These are phyloP conservation scores for Onchidella celtica DNA, from an alignment of 2,888 invertebrate species.

Conservation along the genomic window DNA sequence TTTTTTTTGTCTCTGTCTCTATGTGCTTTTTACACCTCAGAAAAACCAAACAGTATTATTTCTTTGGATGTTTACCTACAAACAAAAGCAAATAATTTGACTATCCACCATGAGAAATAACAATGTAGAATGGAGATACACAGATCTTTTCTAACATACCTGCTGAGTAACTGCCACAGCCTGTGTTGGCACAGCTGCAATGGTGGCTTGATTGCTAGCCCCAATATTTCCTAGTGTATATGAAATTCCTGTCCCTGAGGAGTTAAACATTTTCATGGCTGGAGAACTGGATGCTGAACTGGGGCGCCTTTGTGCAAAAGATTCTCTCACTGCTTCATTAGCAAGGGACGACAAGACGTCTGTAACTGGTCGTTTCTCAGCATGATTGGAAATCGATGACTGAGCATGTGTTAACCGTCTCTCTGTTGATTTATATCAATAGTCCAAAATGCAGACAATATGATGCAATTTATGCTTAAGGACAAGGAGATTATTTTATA, in stretches of 20 bases:
- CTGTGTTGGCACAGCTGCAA: constrained; percentile 93
- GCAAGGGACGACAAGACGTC: constrained; percentile 77
- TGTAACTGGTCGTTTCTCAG: constrained; percentile 73
- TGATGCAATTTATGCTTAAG: too few relatives aligned
- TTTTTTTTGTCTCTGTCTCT: too few relatives aligned
- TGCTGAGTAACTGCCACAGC: constrained; percentile 97
- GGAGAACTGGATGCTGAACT: constrained; percentile 73
- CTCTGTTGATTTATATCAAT: constrained; percentile 64
- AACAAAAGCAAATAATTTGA: too few relatives aligned
- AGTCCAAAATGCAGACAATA: too few relatives aligned
- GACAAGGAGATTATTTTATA: too few relatives aligned
- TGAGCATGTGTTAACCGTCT: constrained; percentile 60
- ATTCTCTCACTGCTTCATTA: constrained; percentile 76
- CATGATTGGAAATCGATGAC: constrained; percentile 62
- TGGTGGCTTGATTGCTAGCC: constrained; percentile 90
- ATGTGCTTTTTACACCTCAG: too few relatives aligned
- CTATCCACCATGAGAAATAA: too few relatives aligned
- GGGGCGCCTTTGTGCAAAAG: constrained; percentile 56
- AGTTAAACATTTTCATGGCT: constrained; percentile 73
- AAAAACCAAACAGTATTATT: too few relatives aligned
- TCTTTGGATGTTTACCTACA: too few relatives aligned
- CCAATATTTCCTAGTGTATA: constrained; percentile 85
- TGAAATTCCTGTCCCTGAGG: constrained; percentile 74
- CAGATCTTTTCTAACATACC: too few relatives aligned
- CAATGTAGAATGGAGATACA: too few relatives aligned